phyloP scores from a whole-genome alignment of 2,113 vertebrate species.

The Craseonycteris thonglongyai region DNA sequence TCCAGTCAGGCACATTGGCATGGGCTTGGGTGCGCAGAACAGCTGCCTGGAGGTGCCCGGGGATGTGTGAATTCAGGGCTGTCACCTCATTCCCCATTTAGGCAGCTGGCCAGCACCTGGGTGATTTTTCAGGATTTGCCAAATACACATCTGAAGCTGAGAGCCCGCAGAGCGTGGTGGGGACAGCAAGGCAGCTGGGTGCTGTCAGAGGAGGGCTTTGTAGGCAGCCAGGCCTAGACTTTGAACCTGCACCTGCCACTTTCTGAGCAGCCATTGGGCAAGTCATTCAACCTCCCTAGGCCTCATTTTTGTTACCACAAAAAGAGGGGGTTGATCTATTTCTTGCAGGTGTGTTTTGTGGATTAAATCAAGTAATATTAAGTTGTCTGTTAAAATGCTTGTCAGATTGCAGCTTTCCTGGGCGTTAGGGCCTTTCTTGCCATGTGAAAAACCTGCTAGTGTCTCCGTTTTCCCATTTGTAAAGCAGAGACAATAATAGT shows the following conservation, averaged over 20 bases:
- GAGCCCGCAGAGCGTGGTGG: not conserved
- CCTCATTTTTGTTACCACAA: not conserved
- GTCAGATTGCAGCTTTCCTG: not conserved
- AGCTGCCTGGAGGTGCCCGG: constrained; percentile 30
- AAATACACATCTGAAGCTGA: constrained; percentile 12
- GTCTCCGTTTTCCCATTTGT: not conserved
- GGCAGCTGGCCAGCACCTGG: constrained; percentile 57
- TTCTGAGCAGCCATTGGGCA: not conserved
- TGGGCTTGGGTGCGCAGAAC: not conserved
- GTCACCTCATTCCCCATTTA: constrained; percentile 51
- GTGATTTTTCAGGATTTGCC: constrained; percentile 4
- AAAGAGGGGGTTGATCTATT: not conserved
- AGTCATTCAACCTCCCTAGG: not conserved
- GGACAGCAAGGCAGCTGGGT: not conserved
- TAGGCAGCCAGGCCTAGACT: not conserved
- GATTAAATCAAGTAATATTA: not conserved
- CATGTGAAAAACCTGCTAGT: not conserved
- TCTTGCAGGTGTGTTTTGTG: not conserved
- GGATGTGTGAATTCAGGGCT: constrained; percentile 41
- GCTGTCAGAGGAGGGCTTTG: not conserved
- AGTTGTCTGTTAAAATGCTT: not conserved
- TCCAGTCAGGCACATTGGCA: not conserved
- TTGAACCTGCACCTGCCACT: not conserved
- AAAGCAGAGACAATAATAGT: not conserved
- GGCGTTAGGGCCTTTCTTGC: not conserved